Percentiles rank a stretch among this genome's conserved stretches.
phyloP scores from a whole-genome alignment of 30 jellyfish, hydroid and myxozoan genomes.

The Clytia hemisphaerica region DNA sequence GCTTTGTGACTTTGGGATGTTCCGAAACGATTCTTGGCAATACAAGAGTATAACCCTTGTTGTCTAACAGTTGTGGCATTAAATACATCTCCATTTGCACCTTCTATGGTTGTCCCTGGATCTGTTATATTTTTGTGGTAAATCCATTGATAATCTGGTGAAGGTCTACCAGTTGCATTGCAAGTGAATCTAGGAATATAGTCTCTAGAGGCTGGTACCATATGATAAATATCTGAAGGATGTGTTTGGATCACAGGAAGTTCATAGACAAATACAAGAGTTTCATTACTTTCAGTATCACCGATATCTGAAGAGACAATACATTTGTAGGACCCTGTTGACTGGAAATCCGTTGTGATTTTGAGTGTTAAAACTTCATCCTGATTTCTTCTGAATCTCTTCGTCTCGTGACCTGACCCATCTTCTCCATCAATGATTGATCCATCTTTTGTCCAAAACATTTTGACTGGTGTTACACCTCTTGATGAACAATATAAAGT shows the following conservation, averaged over 20 bases:
- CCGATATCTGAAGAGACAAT: conserved; percentile 30
- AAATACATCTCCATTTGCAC: conserved; percentile 20
- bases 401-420: not conserved
- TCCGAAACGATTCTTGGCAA: conserved; percentile 38
- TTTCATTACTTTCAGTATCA: conserved; percentile 22
- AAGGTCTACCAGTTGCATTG: conserved; percentile 53
- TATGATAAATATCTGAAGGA: conserved; percentile 31
- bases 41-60: conserved; percentile 47
- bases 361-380: no score
- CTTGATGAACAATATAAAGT: conserved; percentile 26
- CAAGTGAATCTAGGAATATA: conserved; percentile 29
- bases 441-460: conserved; percentile 23
- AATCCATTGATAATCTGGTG: conserved; percentile 39
- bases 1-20: conserved; percentile 38
- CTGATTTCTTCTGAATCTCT: no score
- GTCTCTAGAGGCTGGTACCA: conserved; percentile 33
- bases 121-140: conserved; percentile 12
- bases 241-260: conserved; percentile 19
- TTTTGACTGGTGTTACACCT: conserved; percentile 22
- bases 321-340: conserved; percentile 43
- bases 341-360: conserved; percentile 14
- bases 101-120: not conserved
- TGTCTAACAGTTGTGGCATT: not conserved
- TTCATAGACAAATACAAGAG: conserved; percentile 21
- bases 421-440: conserved; percentile 26